Evolutionary conservation across 2,797 vertebrate genomes (phyloP).

Genomic region (Acanthurus leucopareius): DNA sequence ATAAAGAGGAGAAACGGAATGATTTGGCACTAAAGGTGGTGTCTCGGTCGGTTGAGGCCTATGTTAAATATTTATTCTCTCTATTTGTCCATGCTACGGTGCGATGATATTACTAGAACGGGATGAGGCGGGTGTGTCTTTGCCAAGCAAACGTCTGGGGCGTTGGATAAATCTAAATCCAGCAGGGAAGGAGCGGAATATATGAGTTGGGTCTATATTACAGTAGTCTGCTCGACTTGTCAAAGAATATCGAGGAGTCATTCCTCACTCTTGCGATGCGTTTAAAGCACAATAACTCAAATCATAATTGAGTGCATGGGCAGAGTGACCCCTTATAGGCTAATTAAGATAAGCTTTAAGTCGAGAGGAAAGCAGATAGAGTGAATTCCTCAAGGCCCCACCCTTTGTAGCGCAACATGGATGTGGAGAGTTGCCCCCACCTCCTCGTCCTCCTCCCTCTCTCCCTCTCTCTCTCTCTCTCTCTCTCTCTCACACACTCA

Average conservation of each 20-base stretch:
- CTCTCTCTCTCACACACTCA: not conserved
- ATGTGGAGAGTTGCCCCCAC: constrained; percentile 76
- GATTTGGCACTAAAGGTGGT: not conserved
- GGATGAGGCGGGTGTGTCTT: constrained; percentile 60
- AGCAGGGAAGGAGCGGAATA: constrained; percentile 13
- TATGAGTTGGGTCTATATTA: constrained; percentile 46
- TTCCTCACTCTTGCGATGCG: constrained; percentile 11
- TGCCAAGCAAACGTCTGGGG: constrained; percentile 16
- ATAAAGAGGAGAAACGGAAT: not conserved
- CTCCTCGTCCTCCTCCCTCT: constrained; percentile 37
- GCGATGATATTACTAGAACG: not conserved
- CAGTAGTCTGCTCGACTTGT: constrained; percentile 51
- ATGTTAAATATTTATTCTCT: not conserved
- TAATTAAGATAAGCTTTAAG: constrained; percentile 73
- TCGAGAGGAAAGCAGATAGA: constrained; percentile 72
- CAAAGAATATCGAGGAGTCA: constrained; percentile 45
- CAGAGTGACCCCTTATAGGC: constrained; percentile 57
- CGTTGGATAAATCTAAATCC: constrained; percentile 41
- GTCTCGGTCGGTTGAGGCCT: constrained; percentile 31
- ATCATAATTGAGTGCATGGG: constrained; percentile 57
- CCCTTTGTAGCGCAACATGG: constrained; percentile 86
- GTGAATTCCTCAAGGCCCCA: constrained; percentile 87
- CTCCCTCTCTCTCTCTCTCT: not conserved
- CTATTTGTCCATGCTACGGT: not conserved
- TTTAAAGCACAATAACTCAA: constrained; percentile 36